These are phyloP conservation scores for Drosophila lini DNA, from an alignment of 1,140 invertebrate genomes.

Conservation along the genomic window DNA sequence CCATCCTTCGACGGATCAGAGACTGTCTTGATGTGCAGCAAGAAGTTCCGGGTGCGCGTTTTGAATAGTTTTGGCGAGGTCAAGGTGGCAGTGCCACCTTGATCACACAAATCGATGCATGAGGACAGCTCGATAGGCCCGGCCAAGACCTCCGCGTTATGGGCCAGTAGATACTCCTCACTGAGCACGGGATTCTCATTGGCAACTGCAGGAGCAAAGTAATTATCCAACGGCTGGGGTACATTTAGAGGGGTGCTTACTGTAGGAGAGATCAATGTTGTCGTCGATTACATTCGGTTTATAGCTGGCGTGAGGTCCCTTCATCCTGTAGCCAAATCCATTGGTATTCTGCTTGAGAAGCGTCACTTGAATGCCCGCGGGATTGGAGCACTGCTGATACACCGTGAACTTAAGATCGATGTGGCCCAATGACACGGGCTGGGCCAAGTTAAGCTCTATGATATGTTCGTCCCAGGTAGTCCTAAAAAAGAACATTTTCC, in stretches of 20 bases:
- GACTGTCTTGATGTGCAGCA: constrained; percentile 94
- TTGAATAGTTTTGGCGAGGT: constrained; percentile 94
- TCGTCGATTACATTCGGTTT: constrained; percentile 86
- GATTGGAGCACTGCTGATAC: constrained; percentile 88
- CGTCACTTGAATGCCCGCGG: constrained; percentile 91
- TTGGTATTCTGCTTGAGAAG: constrained; percentile 92
- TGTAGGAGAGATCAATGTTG: constrained; percentile 86
- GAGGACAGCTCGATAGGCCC: constrained; percentile 93
- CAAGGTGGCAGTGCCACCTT: constrained; percentile 92
- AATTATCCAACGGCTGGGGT: background rate
- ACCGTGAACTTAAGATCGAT: constrained; percentile 94
- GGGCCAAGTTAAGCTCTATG: constrained; percentile 94
- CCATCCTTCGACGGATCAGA: constrained; percentile 88
- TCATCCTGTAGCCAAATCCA: constrained; percentile 87
- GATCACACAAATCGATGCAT: constrained; percentile 93
- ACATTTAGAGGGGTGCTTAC: constrained; percentile 14
- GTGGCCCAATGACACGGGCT: constrained; percentile 90
- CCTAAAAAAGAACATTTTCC: constrained; percentile 70
- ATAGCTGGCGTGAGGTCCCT: constrained; percentile 69
- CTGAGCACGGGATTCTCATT: constrained; percentile 91
- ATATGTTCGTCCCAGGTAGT: constrained; percentile 96
- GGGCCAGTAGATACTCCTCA: constrained; percentile 92
- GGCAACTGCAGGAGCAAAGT: constrained; percentile 51
- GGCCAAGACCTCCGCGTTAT: constrained; percentile 95
- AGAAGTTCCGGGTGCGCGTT: constrained; percentile 90